Evolutionary conservation across 2,888 invertebrate species (phyloP).

Genomic region (Agrilus mali): DNA sequence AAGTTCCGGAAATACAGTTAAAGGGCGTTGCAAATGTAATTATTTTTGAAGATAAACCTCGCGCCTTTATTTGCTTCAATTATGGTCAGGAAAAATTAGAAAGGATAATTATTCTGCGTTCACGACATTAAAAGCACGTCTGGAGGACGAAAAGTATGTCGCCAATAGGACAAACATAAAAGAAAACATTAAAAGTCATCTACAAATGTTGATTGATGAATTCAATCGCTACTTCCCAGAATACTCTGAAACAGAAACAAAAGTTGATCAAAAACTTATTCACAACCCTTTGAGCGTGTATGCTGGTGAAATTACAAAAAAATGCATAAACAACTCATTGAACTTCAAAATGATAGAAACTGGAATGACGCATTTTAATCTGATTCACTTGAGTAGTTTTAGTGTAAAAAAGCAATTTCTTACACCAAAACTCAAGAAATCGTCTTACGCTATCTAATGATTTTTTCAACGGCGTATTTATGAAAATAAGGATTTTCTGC

Average conservation of each 20-base stretch:
- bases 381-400: conserved; percentile 1
- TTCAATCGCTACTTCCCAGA: conserved; percentile 8
- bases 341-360: conserved; percentile 3
- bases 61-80: too few species aligned
- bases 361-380: conserved; percentile 5
- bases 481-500: conserved; percentile 6
- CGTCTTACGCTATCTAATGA: conserved; percentile 2
- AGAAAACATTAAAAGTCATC: neutral
- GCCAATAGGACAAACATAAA: neutral
- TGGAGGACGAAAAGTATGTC: neutral
- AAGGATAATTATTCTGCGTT: too few species aligned
- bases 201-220: conserved; percentile 4
- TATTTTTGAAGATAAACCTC: too few species aligned
- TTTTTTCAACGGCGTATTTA: conserved; percentile 4
- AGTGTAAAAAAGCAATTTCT: conserved; percentile 4
- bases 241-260: neutral
- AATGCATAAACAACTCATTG: neutral
- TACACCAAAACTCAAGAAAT: conserved; percentile 1
- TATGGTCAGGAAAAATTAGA: too few species aligned
- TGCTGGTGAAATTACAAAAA: too few species aligned
- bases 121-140: too few species aligned
- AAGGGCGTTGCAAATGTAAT: too few species aligned
- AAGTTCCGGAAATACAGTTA: too few species aligned
- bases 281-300: conserved; percentile 2
- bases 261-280: conserved; percentile 4